Evolutionary conservation across 2,113 vertebrate species (phyloP), one percentile per base, ranked within the genome.

Genomic region (Callipepla squamata): DNA sequence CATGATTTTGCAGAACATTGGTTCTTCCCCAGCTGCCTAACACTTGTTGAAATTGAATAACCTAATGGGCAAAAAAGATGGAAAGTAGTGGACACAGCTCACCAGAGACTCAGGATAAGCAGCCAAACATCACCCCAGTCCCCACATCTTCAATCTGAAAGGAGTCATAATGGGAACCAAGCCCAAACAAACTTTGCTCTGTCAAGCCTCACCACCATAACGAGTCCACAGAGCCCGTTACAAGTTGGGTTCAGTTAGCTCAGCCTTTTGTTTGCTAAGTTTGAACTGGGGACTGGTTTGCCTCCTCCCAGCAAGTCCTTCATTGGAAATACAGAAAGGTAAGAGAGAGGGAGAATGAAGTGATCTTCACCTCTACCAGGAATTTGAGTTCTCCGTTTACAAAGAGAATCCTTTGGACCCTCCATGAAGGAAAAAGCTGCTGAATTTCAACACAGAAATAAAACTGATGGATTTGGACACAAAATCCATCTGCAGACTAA

Each of bases 141-240:
- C 67, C 76, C 88, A 88, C 63, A 67, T 80, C 83, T 84, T 89
- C 77, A 68, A 14, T 68, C 28, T 90, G 83, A 84, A 92, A 92
- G 77, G 69, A 95, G 62, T 75, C 83, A 93, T 72, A 84, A 75
- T 36, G 89, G 86, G 92, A 96, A 94, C 12, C 17, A 84, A 90
- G 96, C 95, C 92, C 77, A 92, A 81, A 90, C 53, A 91, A 95
- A 96, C 93, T 91, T 45, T 65, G 13, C 67, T 90, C 83, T 93
- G 74, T 92, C 92, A 72, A 89, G 69, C 48, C 77, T 95, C 86
- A 79, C 83, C 86, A 81, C 20, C 2, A 2, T 11, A 90, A 92
- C 17, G 73, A 88, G 69, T 95, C 90, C 92, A 85, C 59, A 26
- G 92, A 93, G 92, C 61, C 69, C 40, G 9, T 15, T 76, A 86